phyloP scores from a whole-genome alignment of 2,797 vertebrate species.

The Sebastes trivittatus region DNA sequence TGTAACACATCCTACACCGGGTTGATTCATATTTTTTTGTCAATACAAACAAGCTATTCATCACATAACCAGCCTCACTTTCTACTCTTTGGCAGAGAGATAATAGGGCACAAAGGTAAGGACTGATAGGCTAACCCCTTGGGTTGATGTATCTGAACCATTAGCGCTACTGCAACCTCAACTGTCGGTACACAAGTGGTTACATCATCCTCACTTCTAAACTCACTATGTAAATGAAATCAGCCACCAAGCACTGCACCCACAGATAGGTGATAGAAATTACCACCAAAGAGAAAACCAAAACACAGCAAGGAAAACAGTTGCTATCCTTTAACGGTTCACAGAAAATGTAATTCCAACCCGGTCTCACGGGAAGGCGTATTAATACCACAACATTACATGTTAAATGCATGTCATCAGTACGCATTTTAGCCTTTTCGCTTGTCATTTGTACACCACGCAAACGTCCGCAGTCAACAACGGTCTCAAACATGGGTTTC shows the following conservation, averaged over 20 bases:
- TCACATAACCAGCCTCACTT: neutral
- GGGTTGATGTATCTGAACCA: neutral
- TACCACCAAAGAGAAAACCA: neutral
- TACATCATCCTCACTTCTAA: constrained; percentile 1
- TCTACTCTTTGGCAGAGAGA: neutral
- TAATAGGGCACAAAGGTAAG: neutral
- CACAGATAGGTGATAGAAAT: neutral
- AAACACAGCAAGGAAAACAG: neutral
- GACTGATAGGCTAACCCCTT: neutral
- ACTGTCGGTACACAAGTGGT: neutral
- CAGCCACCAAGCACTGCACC: neutral
- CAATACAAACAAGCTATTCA: neutral
- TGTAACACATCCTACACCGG: neutral
- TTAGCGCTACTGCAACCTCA: neutral
- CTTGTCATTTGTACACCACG: no score
- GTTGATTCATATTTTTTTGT: neutral
- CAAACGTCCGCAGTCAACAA: no score
- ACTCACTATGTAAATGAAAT: neutral
- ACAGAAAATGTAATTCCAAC: neutral
- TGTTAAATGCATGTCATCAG: no score
- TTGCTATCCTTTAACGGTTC: neutral
- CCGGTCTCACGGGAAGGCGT: no score
- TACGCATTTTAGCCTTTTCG: no score
- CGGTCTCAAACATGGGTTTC: no score
- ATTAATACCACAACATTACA: no score